Conservation (phyloP, 1,140 invertebrate species). For the Drosophila serrata region DNA sequence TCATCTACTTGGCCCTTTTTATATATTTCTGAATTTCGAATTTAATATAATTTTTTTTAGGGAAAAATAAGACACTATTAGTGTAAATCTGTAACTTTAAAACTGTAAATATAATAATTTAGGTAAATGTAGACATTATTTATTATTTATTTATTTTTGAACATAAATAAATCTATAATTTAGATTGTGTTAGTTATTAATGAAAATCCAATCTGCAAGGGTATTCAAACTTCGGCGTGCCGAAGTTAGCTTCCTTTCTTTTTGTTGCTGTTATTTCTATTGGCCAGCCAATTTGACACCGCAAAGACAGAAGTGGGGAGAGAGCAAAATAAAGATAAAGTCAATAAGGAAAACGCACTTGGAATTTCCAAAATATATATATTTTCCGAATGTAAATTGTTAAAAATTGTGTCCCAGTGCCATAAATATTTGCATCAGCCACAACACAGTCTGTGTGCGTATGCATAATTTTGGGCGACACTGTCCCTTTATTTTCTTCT, state of each 20-base stretch:
- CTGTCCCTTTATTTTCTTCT: constrained; percentile 25
- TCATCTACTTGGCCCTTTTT: too few relatives aligned
- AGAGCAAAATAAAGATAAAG: constrained; percentile 27
- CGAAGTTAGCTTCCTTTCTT: not conserved
- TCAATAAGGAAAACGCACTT: constrained; percentile 47
- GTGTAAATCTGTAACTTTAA: too few relatives aligned
- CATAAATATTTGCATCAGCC: constrained; percentile 51
- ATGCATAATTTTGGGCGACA: constrained; percentile 41
- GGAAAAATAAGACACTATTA: too few relatives aligned
- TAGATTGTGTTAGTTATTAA: too few relatives aligned
- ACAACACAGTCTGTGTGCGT: constrained; percentile 18
- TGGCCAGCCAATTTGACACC: constrained; percentile 63
- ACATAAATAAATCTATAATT: too few relatives aligned
- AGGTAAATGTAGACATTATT: too few relatives aligned
- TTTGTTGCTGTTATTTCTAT: constrained; percentile 57
- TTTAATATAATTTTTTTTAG: too few relatives aligned
- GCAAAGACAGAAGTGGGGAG: not conserved
- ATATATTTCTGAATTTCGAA: too few relatives aligned
- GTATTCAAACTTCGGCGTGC: too few relatives aligned
- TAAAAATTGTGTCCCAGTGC: constrained; percentile 42
- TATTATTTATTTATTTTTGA: too few relatives aligned
- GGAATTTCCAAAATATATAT: constrained; percentile 62
- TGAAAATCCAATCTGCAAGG: too few relatives aligned
- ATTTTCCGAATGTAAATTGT: constrained; percentile 30
- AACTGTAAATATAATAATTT: too few relatives aligned